phyloP scores from a whole-genome alignment of 2,888 invertebrate species.

The Polyploca ridens region DNA sequence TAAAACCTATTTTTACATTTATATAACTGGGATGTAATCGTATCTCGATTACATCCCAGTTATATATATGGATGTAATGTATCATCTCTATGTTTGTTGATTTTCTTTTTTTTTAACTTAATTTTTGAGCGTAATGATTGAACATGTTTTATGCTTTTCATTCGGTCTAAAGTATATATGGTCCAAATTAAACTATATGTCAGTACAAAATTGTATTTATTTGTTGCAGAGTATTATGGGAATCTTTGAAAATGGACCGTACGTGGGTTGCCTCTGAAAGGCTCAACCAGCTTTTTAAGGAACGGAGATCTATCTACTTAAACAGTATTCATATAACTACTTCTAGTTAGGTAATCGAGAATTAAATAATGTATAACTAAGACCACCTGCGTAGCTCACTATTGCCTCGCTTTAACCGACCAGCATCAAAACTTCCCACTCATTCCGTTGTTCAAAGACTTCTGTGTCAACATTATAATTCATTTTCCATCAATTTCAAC shows the following conservation, averaged over 20 bases:
- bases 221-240: constrained; percentile 68
- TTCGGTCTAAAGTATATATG: no score
- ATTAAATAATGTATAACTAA: constrained; percentile 50
- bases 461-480: neutral
- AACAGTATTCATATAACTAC: constrained; percentile 82
- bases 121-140: no score
- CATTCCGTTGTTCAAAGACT: neutral
- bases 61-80: no score
- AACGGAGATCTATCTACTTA: constrained; percentile 80
- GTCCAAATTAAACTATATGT: neutral
- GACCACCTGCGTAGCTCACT: constrained; percentile 60
- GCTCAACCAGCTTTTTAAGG: constrained; percentile 66
- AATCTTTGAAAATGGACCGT: constrained; percentile 57
- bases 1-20: no score
- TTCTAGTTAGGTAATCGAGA: constrained; percentile 65
- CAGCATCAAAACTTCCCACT: constrained; percentile 28
- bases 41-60: no score
- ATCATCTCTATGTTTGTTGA: no score
- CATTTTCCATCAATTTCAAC: neutral
- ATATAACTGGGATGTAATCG: no score
- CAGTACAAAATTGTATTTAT: neutral
- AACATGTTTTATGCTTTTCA: no score
- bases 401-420: constrained; percentile 63
- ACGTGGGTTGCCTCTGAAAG: constrained; percentile 60
- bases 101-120: no score